phyloP scores from a whole-genome alignment of 2,113 vertebrate species.

The Petrocephalus zakoni region DNA sequence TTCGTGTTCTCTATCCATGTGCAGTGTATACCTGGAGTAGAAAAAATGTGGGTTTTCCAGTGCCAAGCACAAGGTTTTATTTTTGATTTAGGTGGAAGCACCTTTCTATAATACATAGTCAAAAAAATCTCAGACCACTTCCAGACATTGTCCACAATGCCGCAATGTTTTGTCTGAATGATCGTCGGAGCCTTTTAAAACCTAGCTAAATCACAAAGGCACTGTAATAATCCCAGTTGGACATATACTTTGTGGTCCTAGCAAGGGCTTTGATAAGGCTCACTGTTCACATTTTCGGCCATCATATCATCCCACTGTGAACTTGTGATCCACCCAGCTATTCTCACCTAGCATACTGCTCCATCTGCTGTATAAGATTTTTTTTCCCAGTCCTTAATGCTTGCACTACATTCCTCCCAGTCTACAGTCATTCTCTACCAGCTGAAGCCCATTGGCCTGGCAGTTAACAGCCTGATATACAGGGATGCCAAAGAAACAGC shows the following conservation, averaged over 20 bases:
- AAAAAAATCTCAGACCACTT: background rate
- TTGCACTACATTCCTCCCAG: background rate
- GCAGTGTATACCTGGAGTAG: background rate
- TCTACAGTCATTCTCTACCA: background rate
- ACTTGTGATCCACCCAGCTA: background rate
- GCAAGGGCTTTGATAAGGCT: background rate
- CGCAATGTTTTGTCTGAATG: background rate
- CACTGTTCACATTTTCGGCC: background rate
- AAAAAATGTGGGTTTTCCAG: background rate
- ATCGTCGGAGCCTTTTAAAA: background rate
- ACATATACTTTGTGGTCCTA: background rate
- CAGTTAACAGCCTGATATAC: background rate
- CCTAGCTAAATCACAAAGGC: background rate
- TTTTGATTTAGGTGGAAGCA: background rate
- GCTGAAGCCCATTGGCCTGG: background rate
- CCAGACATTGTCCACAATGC: background rate
- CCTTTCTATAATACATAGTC: background rate
- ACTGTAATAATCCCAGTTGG: background rate
- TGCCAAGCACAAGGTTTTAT: background rate
- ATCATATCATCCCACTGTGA: background rate
- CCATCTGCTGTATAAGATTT: background rate
- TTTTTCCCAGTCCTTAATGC: background rate
- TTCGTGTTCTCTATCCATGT: background rate
- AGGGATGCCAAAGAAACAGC: background rate
- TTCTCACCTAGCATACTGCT: background rate